Base-by-base conservation (phyloP, 2,888 invertebrate genomes). In the Eucriotettix oculatus region DNA sequence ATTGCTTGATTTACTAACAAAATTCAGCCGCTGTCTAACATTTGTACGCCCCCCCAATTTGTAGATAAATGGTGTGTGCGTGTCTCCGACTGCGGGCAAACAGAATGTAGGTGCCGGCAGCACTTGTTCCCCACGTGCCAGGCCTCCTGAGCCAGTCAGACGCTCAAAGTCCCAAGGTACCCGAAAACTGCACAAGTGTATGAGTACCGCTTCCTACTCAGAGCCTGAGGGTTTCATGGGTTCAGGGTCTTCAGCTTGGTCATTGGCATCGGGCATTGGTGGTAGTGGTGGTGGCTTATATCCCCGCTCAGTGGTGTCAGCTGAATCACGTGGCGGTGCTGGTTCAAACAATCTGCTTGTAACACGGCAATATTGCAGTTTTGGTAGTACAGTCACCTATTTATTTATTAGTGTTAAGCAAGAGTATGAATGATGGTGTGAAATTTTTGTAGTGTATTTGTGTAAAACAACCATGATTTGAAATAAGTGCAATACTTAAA, bases 161-260 rank as follows among this genome's bases (percentile, higher is more conserved):
- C 87, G 90, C 75, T 88, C 90, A 75, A 88, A 90, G 79, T 90
- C 90, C 77, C 93, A 93, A 90, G 93, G 92, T 89, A 91, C 89
- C 83, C 86, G 71, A 65, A 87, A 86, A 81, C 86, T 89, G 79
- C 87, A 88, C 84, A 89, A 89, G 85, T 89, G 89, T 83, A 85
- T 88, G 78, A 88, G 88, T 78, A 86, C 89, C 74, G 87, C 87
- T 78, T 86, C 86, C 78, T 86, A 87, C 82, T 85, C 85, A 77
- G 86, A 82, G 75, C 57, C 62, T 59, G 65, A 66, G 65, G 67
- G 61, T 57, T 63, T 61, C 55, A 61, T 59, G 61, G 61, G 63
- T 60, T 61, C 61, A 58, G 58, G 58, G 58, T 56, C 61, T 56
- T 63, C 63, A 29, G 61, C 60, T 60, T 61, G 61, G 61, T 63